Evolutionary conservation across 2,113 vertebrate genomes (phyloP).

Genomic region (Sarotherodon lohbergeri): DNA sequence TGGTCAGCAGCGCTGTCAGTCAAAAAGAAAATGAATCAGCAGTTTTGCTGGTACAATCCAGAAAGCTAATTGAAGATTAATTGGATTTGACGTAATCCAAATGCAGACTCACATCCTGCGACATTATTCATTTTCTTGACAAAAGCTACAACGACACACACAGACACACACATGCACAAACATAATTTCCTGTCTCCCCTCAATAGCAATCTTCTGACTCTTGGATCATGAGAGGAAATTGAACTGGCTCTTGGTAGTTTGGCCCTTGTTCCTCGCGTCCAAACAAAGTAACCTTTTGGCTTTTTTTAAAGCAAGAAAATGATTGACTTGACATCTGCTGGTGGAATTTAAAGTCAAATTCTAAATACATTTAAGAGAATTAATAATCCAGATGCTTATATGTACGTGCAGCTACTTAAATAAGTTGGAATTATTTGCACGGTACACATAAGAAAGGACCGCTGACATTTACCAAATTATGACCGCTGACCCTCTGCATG

Average conservation of each 20-base stretch:
- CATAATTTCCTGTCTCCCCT: slow-evolving; percentile 22
- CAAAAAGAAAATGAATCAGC: background rate
- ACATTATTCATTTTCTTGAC: background rate
- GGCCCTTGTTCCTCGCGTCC: background rate
- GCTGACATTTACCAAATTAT: background rate
- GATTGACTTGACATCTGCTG: background rate
- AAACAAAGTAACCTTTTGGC: background rate
- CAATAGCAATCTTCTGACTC: background rate
- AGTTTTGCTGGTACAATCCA: background rate
- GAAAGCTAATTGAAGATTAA: slow-evolving; percentile 12
- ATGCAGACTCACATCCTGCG: background rate
- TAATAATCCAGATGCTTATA: background rate
- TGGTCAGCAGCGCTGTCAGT: background rate
- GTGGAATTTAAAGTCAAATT: background rate
- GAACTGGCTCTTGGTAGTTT: slow-evolving; percentile 5
- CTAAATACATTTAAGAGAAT: fast-evolving
- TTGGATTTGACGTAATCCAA: background rate
- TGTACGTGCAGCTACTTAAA: background rate
- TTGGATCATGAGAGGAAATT: slow-evolving; percentile 36
- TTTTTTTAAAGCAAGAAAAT: slow-evolving; percentile 9
- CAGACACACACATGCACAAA: background rate
- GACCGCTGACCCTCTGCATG: background rate
- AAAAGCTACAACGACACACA: background rate
- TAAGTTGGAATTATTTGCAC: background rate
- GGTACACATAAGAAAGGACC: background rate